These are phyloP conservation scores for Acipenser ruthenus DNA, from an alignment of 2,797 vertebrate species.

Conservation along the genomic window DNA sequence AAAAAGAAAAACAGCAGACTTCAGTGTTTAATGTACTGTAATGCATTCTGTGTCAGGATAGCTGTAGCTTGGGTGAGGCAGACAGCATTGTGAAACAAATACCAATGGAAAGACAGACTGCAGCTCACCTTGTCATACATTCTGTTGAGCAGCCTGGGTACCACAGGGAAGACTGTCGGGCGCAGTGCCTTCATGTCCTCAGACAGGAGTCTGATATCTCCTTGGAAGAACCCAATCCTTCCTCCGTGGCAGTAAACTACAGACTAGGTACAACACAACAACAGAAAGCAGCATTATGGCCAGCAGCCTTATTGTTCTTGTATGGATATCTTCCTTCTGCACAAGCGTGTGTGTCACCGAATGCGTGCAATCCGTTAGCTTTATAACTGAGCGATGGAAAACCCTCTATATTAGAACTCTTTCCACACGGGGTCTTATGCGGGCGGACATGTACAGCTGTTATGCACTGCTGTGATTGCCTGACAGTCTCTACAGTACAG, in stretches of 20 bases:
- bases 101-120: not conserved
- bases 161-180: conserved; percentile 93
- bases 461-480: too few relatives aligned
- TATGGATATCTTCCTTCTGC: not conserved
- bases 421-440: too few relatives aligned
- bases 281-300: not conserved
- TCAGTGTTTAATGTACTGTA: too few relatives aligned
- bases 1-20: not conserved
- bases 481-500: too few relatives aligned
- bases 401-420: too few relatives aligned
- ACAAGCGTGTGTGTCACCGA: not conserved
- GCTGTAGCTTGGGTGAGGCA: too few relatives aligned
- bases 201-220: conserved; percentile 89
- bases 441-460: too few relatives aligned
- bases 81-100: too few relatives aligned
- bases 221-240: conserved; percentile 92
- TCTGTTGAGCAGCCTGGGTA: conserved; percentile 88
- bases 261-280: conserved; percentile 53
- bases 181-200: conserved; percentile 90
- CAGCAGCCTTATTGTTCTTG: too few relatives aligned
- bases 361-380: too few relatives aligned
- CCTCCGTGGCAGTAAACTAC: conserved; percentile 95
- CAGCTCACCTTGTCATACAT: conserved; percentile 92
- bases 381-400: too few relatives aligned
- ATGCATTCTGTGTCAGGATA: too few relatives aligned